phyloP scores from a whole-genome alignment of 2,888 invertebrate genomes.

The Chloroclysta siterata region DNA sequence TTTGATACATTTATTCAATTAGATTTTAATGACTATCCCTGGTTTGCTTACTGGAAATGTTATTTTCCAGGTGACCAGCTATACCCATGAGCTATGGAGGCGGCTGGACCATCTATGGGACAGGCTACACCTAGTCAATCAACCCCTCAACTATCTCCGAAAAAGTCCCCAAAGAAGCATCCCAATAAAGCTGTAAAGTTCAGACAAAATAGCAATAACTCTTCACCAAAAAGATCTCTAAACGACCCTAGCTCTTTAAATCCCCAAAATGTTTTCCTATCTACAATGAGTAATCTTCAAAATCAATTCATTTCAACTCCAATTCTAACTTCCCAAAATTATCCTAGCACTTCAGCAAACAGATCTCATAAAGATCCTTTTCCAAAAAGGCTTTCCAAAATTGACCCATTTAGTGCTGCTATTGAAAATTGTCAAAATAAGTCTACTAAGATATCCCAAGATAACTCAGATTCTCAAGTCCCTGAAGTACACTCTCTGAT shows the following conservation, averaged over 20 bases:
- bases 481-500: slow-evolving; percentile 9
- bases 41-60: no score
- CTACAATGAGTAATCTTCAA: neutral
- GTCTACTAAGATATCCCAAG: slow-evolving; percentile 3
- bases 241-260: slow-evolving; percentile 4
- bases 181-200: slow-evolving; percentile 5
- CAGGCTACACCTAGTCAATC: slow-evolving; percentile 3
- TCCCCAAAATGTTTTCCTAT: neutral
- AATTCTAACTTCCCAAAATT: neutral
- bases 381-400: neutral
- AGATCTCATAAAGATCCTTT: neutral
- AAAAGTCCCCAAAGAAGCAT: slow-evolving; percentile 18
- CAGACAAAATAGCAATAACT: slow-evolving; percentile 6
- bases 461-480: neutral
- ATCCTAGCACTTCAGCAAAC: neutral
- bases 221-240: slow-evolving; percentile 10
- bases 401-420: slow-evolving; percentile 1
- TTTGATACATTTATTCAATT: no score
- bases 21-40: no score
- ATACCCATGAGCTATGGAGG: slow-evolving; percentile 60
- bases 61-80: slow-evolving; percentile 51
- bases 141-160: slow-evolving; percentile 3
- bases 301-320: neutral
- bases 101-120: slow-evolving; percentile 32
- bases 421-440: slow-evolving; percentile 1